These are phyloP conservation scores for Pterocles gutturalis DNA, from an alignment of 2,113 vertebrate species.

Conservation along the genomic window DNA sequence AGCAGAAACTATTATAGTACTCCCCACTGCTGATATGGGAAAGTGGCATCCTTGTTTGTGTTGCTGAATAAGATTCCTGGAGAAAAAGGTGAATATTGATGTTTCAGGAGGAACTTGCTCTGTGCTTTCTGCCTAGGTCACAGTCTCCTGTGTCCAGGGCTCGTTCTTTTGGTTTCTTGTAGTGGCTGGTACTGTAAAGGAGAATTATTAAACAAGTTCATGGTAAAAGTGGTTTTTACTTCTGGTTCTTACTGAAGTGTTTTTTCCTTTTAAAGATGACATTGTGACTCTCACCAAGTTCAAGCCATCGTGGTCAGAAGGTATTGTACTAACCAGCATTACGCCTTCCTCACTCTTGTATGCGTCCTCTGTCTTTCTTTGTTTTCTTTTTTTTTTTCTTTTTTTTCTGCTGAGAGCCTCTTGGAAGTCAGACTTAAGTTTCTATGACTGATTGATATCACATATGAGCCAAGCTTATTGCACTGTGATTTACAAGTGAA, in stretches of 20 bases:
- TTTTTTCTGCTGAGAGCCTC: neutral
- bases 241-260: slow-evolving; percentile 45
- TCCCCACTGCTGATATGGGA: fast-evolving
- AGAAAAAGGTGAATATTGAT: neutral
- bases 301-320: slow-evolving; percentile 45
- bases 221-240: neutral
- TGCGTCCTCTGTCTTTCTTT: neutral
- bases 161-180: neutral
- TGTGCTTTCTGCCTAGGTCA: neutral
- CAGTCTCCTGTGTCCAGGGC: neutral
- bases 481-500: neutral
- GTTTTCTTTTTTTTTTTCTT: neutral
- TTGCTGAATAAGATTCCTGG: neutral
- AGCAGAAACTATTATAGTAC: neutral
- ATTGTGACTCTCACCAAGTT: slow-evolving; percentile 61
- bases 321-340: slow-evolving; percentile 43
- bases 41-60: neutral
- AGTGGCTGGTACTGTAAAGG: neutral
- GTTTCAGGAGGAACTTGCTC: neutral
- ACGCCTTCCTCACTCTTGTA: neutral
- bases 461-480: neutral
- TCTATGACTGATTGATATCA: neutral
- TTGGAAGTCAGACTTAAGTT: neutral
- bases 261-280: slow-evolving; percentile 73
- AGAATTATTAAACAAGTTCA: neutral